Percentiles rank a stretch among this genome's conserved stretches.
Conservation (phyloP, 2,797 vertebrate genomes). For the Gadopsis bispinosus region DNA sequence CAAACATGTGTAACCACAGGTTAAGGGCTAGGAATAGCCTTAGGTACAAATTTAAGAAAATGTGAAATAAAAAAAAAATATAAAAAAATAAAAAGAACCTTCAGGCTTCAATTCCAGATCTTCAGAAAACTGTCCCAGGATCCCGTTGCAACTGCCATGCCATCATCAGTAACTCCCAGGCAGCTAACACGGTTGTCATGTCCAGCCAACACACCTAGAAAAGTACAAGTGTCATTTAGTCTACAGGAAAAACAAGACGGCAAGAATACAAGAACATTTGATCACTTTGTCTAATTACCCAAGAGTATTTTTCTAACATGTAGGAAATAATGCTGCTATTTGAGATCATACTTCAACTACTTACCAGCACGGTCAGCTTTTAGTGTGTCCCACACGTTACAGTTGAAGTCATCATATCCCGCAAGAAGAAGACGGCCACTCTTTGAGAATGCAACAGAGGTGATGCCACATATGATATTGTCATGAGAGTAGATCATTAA, state of each 20-base stretch:
- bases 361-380: constrained; percentile 97
- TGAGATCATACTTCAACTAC: constrained; percentile 2
- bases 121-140: constrained; percentile 99
- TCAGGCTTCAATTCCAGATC: constrained; percentile 98
- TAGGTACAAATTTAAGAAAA: constrained; percentile 39
- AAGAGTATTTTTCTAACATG: neutral
- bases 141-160: constrained; percentile 99
- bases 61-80: constrained; percentile 14
- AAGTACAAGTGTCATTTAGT: constrained; percentile 2
- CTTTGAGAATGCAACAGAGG: constrained; percentile 99
- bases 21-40: constrained; percentile 28
- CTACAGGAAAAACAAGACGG: neutral
- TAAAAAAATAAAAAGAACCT: constrained; percentile 74
- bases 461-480: constrained; percentile 99
- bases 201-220: constrained; percentile 95
- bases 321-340: neutral
- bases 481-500: constrained; percentile 99
- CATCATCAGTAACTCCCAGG: constrained; percentile 98
- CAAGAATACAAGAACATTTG: neutral
- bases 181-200: constrained; percentile 99
- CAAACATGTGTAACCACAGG: constrained; percentile 22
- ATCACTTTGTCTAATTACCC: neutral
- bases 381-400: constrained; percentile 99
- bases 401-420: constrained; percentile 99
- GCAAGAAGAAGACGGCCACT: constrained; percentile 97